Conservation (phyloP, 1,140 invertebrate species). For the Drosophila serrata region DNA sequence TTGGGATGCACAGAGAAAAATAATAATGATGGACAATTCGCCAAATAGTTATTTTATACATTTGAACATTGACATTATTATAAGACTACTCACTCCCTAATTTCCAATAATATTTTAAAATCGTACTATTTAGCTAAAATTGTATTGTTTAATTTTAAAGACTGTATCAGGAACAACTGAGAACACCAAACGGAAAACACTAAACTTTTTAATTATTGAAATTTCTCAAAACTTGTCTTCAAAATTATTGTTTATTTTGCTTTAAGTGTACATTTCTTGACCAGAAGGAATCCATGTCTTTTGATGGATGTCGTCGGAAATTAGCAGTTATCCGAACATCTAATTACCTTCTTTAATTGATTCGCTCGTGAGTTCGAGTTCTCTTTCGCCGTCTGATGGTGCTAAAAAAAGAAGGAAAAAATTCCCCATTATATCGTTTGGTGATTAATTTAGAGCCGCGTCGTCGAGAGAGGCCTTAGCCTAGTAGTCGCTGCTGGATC, state of each 20-base stretch:
- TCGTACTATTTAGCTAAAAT: no score
- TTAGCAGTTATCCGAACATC: conserved; percentile 50
- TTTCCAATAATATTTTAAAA: no score
- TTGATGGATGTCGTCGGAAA: conserved; percentile 48
- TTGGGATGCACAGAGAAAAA: conserved; percentile 14
- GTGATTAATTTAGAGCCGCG: conserved; percentile 62
- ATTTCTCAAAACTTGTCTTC: background rate
- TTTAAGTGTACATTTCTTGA: conserved; percentile 21
- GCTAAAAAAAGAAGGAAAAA: conserved; percentile 21
- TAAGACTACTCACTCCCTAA: no score
- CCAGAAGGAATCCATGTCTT: conserved; percentile 18
- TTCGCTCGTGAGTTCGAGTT: conserved; percentile 44
- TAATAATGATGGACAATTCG: no score
- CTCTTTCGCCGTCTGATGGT: conserved; percentile 19
- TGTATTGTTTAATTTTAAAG: no score
- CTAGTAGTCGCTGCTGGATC: conserved; percentile 15
- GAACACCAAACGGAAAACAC: no score
- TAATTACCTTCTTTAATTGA: conserved; percentile 56
- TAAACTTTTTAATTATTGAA: background rate
- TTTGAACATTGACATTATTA: no score
- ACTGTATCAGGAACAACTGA: no score
- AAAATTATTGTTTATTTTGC: background rate
- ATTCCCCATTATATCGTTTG: conserved; percentile 38
- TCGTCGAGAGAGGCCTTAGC: conserved; percentile 27
- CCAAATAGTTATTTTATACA: no score